Evolutionary conservation across 2,113 vertebrate genomes (phyloP), one percentile per base, ranked within the genome.

Genomic region (Dryoscopus gambensis): DNA sequence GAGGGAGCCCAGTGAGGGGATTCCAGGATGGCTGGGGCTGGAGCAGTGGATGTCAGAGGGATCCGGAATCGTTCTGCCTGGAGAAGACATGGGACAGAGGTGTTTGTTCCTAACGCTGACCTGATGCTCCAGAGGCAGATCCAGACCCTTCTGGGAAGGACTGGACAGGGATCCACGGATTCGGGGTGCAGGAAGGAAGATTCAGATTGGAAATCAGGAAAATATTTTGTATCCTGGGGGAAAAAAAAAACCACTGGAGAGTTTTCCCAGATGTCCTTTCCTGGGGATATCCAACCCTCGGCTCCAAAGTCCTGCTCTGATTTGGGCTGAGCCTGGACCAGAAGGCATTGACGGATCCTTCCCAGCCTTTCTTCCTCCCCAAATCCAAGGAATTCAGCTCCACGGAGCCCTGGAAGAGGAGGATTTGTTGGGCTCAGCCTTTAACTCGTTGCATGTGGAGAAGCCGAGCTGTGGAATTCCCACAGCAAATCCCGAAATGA

Each of bases 381-480:
- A 7, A 35, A 78, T 73, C 47, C 13, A 23, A 37, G 59, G 49
- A 67, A 2, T 21, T 83, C 33, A 24, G 5, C 20, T 74, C 20
- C 35, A 11, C 35, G 31, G 14, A 44, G 23, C 55, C 22, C 35
- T 21, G 52, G 40, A 19, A 5, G 27, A 7, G 22, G 33, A 18
- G 42, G 70, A n/a, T 39, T 71, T 77, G 23, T 33, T 68, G 22
- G 46, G 31, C 25, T 21, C 25, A 60, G 18, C 27, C 67, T 10
- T 65, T 37, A 64, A 39, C 20, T 35, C 20, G 7, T 11, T 17
- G 17, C 15, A 9, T 3, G 35, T 50, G 65, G 40, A 73, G 40
- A 44, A 60, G 65, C 30, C 0, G 4, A 65, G 65, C n/a, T 0
- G 5, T 3, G 23, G 44, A 44, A 28, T 55, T 82, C 33, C 55